Base-by-base conservation (phyloP, 2,113 vertebrate species). In the Thunnus thynnus region DNA sequence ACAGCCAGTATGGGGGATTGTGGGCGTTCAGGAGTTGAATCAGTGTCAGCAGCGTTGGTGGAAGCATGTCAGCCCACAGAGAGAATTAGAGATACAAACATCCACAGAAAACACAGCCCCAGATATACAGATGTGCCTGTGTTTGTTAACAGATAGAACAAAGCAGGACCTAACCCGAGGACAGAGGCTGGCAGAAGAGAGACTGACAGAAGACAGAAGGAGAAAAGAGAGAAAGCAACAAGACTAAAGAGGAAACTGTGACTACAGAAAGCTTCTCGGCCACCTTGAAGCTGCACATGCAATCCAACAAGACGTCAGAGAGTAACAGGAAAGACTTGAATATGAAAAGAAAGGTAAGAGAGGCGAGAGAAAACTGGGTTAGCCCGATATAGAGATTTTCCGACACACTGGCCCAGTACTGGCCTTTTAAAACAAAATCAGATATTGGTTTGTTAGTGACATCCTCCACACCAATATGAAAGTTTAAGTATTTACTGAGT, bases 31-130 rank as follows among this genome's bases (percentile, higher is more conserved):
- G 55, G 65, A 76, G 81, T 72, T 82, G 64, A 85, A 74, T 83
- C 75, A 17, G 82, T 78, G 82, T 92, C 90, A 91, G 84, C 80
- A 64, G 88, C 76, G 86, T 92, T 91, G 91, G 92, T 79, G 71
- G 84, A 91, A 89, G 90, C 91, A 92, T 65, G 80, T 88, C 78
- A 83, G 82, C 86, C 80, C 90, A 92, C 91, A 89, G 68, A 91
- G 71, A 91, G 72, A 82, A 76, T 91, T 62, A 91, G 85, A 93
- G 88, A 93, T 88, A 90, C 90, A 94, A 92, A 93, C 92, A 91
- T 92, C 89, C 86, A 93, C 80, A 85, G 75, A 91, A 85, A 91
- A 91, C 83, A 94, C 93, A 92, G 91, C 84, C 89, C 88, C 79
- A 80, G 83, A 90, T 84, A 82, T 60, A 89, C 75, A 86, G 57